phyloP scores from a whole-genome alignment of 2,888 invertebrate species.

The Gymnoscelis rufifasciata region DNA sequence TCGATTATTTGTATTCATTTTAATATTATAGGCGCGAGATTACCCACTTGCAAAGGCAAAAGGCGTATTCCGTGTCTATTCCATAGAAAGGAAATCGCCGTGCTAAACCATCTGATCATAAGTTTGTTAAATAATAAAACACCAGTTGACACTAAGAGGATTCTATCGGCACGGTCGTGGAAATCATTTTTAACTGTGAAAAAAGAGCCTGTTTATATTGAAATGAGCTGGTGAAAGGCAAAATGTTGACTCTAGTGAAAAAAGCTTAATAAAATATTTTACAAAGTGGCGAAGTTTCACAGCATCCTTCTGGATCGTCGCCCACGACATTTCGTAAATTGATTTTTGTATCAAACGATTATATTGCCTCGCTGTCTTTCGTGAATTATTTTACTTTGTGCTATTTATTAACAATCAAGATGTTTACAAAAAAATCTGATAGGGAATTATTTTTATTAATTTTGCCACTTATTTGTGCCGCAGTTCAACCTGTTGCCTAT shows the following conservation, averaged over 20 bases:
- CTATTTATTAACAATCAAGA: conserved; percentile 2
- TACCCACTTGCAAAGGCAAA: no score
- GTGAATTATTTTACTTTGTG: background rate
- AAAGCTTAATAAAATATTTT: conserved; percentile 14
- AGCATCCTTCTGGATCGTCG: conserved; percentile 21
- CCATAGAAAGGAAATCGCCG: no score
- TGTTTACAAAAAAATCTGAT: no score
- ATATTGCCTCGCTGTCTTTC: background rate
- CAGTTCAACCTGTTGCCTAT: no score
- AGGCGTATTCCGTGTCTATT: no score
- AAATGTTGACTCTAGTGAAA: background rate
- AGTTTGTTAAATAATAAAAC: no score
- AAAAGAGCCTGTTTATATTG: background rate
- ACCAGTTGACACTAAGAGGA: no score
- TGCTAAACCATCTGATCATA: no score
- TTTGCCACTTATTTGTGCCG: no score
- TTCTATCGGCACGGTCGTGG: background rate
- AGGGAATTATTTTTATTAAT: no score
- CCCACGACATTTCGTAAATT: conserved; percentile 24
- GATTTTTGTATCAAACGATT: conserved; percentile 19
- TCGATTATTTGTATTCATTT: no score
- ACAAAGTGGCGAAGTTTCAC: conserved; percentile 19
- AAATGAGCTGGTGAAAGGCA: background rate
- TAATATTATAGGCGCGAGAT: no score
- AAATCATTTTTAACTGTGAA: background rate